These are phyloP conservation scores for Lydus trimaculatus DNA, from an alignment of 2,888 invertebrate species.

Conservation along the genomic window DNA sequence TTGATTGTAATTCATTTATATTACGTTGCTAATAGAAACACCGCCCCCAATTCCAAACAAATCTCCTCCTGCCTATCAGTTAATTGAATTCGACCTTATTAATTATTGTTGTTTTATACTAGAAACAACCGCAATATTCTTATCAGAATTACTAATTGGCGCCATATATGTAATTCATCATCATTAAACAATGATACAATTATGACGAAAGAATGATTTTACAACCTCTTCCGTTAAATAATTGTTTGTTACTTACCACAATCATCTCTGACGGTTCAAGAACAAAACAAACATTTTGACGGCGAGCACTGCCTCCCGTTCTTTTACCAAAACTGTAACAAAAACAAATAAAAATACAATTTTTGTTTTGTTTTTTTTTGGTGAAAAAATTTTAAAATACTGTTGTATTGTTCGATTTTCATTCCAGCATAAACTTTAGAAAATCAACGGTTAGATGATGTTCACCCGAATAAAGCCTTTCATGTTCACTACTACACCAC, in stretches of 20 bases:
- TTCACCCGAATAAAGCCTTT: neutral
- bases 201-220: conserved; percentile 12
- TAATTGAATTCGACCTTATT: neutral
- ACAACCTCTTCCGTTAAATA: conserved; percentile 1
- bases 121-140: conserved; percentile 10
- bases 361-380: neutral
- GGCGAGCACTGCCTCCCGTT: conserved; percentile 76
- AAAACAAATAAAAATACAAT: conserved; percentile 36
- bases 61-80: conserved; percentile 18
- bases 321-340: conserved; percentile 83
- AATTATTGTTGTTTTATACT: no score
- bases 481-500: neutral
- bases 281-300: conserved; percentile 84
- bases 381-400: neutral
- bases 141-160: conserved; percentile 27
- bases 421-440: neutral
- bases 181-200: neutral
- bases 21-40: conserved; percentile 43
- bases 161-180: conserved; percentile 2
- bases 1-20: conserved; percentile 44
- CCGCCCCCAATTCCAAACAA: conserved; percentile 32
- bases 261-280: conserved; percentile 89
- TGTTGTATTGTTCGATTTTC: neutral
- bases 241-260: conserved; percentile 69
- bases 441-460: neutral